These are phyloP conservation scores for Cyrtorhinus lividipennis DNA, from an alignment of 1,140 invertebrate genomes.

Conservation along the genomic window DNA sequence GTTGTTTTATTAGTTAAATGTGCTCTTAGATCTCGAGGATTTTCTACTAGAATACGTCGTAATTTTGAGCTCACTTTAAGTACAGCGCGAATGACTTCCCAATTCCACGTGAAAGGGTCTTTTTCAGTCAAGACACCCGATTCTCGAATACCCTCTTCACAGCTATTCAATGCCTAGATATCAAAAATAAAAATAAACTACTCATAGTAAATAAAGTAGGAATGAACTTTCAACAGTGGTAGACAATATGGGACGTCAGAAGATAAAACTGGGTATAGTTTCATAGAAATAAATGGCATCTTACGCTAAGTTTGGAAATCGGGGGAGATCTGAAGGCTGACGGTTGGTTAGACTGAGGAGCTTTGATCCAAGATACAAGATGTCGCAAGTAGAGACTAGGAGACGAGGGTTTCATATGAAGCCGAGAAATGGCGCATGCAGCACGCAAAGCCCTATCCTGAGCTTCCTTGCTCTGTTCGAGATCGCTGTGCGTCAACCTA, in stretches of 20 bases:
- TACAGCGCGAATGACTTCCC: constrained; percentile 63
- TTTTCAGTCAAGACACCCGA: constrained; percentile 57
- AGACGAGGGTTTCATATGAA: constrained; percentile 56
- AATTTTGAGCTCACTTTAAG: constrained; percentile 44
- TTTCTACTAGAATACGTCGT: neutral
- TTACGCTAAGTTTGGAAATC: constrained; percentile 17
- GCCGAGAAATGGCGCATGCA: constrained; percentile 55
- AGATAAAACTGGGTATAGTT: too few relatives aligned
- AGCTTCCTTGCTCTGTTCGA: constrained; percentile 8
- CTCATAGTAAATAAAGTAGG: neutral
- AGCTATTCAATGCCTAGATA: constrained; percentile 18
- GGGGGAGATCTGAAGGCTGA: neutral
- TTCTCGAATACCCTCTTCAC: constrained; percentile 53
- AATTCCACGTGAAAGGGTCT: constrained; percentile 63
- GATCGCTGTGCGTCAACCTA: neutral
- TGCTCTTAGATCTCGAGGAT: too few relatives aligned
- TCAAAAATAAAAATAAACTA: neutral
- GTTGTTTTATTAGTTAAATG: too few relatives aligned
- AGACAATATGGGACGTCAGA: too few relatives aligned
- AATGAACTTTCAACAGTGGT: too few relatives aligned
- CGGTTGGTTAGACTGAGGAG: neutral
- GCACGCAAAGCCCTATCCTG: constrained; percentile 63
- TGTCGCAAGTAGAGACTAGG: constrained; percentile 69
- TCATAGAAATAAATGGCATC: too few relatives aligned
- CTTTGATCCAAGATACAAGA: constrained; percentile 36